These are phyloP conservation scores for Catocala nupta DNA, from an alignment of 2,888 invertebrate species.

Conservation along the genomic window DNA sequence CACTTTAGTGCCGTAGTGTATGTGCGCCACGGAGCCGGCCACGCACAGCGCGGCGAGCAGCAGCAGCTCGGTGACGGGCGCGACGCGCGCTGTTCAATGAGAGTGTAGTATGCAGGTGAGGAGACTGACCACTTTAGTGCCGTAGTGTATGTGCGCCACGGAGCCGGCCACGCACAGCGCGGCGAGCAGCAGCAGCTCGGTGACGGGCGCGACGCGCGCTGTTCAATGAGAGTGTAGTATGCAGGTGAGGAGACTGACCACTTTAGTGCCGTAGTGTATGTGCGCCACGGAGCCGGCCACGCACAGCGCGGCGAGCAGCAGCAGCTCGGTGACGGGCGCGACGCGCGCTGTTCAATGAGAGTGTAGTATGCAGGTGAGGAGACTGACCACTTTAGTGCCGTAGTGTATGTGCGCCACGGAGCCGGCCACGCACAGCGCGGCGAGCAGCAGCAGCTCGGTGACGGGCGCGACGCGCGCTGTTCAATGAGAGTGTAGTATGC, in stretches of 20 bases:
- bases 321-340: conserved; percentile 88
- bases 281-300: conserved; percentile 92
- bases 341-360: conserved; percentile 41
- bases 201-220: conserved; percentile 67
- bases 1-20: conserved; percentile 97
- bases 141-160: conserved; percentile 96
- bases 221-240: too few species aligned
- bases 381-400: conserved; percentile 96
- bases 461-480: conserved; percentile 66
- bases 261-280: conserved; percentile 96
- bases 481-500: too few species aligned
- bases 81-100: conserved; percentile 50
- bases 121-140: conserved; percentile 94
- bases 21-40: conserved; percentile 91
- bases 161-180: conserved; percentile 91
- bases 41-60: conserved; percentile 91
- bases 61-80: conserved; percentile 88
- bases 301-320: conserved; percentile 91
- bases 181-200: conserved; percentile 91
- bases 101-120: too few species aligned
- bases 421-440: conserved; percentile 90
- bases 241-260: conserved; percentile 89
- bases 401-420: conserved; percentile 96
- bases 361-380: too few species aligned
- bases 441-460: conserved; percentile 91